Conservation (phyloP, 2,797 vertebrate species). For the Myoxocephalus aenaeus region DNA sequence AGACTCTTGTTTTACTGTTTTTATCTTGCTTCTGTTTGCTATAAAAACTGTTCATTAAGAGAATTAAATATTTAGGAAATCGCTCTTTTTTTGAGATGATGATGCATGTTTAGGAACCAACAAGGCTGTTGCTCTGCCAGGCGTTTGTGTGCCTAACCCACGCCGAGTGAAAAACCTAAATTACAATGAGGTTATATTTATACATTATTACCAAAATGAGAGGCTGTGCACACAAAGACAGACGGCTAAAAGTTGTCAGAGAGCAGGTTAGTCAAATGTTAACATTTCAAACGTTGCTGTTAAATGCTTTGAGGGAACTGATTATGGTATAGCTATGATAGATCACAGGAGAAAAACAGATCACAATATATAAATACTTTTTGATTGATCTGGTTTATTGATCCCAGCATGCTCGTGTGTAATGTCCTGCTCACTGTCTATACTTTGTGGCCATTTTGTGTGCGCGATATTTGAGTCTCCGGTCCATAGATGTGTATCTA, state of each 20-base stretch:
- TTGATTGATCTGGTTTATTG: neutral
- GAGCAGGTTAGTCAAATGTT: neutral
- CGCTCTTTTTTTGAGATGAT: too few species aligned
- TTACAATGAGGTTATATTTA: neutral
- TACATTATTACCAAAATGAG: neutral
- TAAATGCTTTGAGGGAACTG: neutral
- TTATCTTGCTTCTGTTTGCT: neutral
- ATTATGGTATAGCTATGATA: neutral
- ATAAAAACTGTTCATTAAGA: too few species aligned
- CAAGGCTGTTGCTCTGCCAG: too few species aligned
- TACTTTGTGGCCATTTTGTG: neutral
- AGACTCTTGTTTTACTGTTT: neutral
- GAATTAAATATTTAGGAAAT: too few species aligned
- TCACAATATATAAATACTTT: neutral
- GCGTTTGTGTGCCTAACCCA: neutral
- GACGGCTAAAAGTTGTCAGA: neutral
- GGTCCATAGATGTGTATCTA: neutral
- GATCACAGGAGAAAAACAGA: neutral
- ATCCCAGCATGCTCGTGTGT: neutral
- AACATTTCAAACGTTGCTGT: neutral
- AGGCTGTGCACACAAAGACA: neutral
- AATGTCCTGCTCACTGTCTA: neutral
- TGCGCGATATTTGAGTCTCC: neutral
- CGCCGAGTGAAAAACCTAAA: neutral
- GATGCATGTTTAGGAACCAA: neutral